These are phyloP conservation scores for Tipula unca DNA, from an alignment of 2,888 invertebrate species.

Conservation along the genomic window DNA sequence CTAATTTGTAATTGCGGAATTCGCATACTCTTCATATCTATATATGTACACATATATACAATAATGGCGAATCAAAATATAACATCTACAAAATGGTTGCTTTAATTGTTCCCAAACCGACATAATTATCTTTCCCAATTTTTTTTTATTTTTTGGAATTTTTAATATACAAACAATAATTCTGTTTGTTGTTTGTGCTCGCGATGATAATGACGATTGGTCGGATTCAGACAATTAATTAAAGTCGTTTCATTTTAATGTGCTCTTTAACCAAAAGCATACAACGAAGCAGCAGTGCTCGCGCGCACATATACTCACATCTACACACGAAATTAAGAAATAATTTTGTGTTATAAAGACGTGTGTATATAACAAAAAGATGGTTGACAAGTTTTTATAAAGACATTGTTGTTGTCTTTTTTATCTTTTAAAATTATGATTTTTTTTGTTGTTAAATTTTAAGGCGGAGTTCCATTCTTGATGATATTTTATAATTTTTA, in stretches of 20 bases:
- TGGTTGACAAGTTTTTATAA: slow-evolving; percentile 17
- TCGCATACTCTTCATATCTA: not conserved
- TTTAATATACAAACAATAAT: not conserved
- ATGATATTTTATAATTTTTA: not conserved
- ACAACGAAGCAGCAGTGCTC: not conserved
- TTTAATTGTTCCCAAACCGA: not conserved
- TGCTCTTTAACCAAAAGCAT: not conserved
- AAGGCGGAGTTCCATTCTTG: slow-evolving; percentile 18
- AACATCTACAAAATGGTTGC: not conserved
- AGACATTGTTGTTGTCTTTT: slow-evolving; percentile 1
- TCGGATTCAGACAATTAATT: slow-evolving; percentile 14
- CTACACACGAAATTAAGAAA: not conserved
- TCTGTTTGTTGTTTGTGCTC: not conserved
- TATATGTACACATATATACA: not conserved
- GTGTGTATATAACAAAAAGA: not conserved
- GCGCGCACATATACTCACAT: not conserved
- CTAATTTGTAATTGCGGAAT: not conserved
- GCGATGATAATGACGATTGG: slow-evolving; percentile 10
- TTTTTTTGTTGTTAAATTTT: not conserved
- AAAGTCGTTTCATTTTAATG: slow-evolving; percentile 16
- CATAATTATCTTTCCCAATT: not conserved
- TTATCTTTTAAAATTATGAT: not conserved
- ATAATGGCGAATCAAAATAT: not conserved
- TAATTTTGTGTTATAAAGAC: not conserved
- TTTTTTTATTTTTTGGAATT: not conserved